Percentiles rank a stretch among this genome's conserved stretches.
Conservation (phyloP, 2,797 vertebrate species). For the Channa striata region DNA sequence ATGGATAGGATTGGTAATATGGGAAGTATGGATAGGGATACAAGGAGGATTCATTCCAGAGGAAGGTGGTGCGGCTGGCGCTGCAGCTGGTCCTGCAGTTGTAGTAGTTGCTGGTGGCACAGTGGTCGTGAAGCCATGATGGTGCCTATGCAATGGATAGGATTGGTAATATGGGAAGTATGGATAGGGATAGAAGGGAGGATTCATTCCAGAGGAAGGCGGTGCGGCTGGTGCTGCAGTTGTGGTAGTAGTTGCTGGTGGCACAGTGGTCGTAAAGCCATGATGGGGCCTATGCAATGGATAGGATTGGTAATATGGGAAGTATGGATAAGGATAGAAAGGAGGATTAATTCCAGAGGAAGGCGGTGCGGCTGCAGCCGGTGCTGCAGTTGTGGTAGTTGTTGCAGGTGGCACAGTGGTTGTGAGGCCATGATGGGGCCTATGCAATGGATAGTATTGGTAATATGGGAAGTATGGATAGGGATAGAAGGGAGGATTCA, state of each 20-base stretch:
- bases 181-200: too few relatives aligned
- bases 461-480: neutral
- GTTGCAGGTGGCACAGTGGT: neutral
- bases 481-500: too few relatives aligned
- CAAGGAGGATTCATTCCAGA: neutral
- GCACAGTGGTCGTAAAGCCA: neutral
- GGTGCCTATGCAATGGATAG: too few relatives aligned
- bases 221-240: neutral
- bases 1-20: too few relatives aligned
- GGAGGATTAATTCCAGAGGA: neutral
- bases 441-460: too few relatives aligned
- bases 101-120: neutral
- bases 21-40: too few relatives aligned
- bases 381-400: neutral
- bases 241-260: neutral
- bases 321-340: too few relatives aligned
- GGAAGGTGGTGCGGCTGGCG: neutral
- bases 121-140: neutral
- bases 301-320: neutral
- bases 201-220: neutral
- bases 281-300: too few relatives aligned
- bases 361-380: neutral
- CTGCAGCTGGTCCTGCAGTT: neutral
- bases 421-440: too few relatives aligned
- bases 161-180: neutral